These are phyloP conservation scores for Intellagama lesueurii DNA, from an alignment of 2,797 vertebrate species.

Conservation along the genomic window DNA sequence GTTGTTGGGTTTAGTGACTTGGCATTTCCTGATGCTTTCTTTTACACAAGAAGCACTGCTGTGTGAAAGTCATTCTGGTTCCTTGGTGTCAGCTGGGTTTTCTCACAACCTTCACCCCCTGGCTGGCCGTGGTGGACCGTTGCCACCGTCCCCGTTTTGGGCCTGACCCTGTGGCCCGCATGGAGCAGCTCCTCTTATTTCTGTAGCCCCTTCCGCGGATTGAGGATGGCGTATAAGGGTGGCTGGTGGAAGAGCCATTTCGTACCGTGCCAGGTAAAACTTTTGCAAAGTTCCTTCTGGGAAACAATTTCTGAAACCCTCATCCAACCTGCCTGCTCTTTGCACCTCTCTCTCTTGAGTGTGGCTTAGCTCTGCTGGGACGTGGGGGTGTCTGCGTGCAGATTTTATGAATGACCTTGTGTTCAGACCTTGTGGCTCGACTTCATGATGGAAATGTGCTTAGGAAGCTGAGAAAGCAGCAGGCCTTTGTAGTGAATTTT, in stretches of 20 bases:
- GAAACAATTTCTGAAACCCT: too few species aligned
- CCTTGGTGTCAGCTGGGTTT: neutral
- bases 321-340: too few species aligned
- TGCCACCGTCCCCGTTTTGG: too few species aligned
- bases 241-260: too few species aligned
- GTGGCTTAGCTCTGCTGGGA: neutral
- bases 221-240: neutral
- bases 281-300: neutral
- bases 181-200: neutral
- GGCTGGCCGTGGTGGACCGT: neutral
- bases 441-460: neutral
- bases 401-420: too few species aligned
- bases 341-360: neutral
- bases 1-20: conserved; percentile 80
- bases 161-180: neutral
- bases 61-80: conserved; percentile 2
- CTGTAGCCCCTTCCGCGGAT: neutral
- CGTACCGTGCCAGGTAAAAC: neutral
- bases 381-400: too few species aligned
- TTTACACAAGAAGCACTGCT: conserved; percentile 20
- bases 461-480: neutral
- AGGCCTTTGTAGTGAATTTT: too few species aligned
- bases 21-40: conserved; percentile 82
- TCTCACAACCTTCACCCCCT: neutral
- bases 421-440: neutral